phyloP scores from a whole-genome alignment of 2,888 invertebrate species.

The Drosophila testacea region DNA sequence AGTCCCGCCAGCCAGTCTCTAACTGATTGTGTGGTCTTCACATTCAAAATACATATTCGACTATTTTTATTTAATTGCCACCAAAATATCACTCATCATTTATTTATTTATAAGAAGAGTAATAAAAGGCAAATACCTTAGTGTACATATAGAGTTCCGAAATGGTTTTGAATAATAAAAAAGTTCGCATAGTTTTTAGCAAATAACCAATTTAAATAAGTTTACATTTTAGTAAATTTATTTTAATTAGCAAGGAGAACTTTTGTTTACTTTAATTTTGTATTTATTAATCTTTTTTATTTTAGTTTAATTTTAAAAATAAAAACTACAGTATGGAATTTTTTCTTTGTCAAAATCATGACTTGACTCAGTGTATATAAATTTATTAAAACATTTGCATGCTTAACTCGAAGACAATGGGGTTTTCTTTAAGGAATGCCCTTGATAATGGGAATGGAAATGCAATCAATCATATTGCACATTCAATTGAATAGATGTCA shows the following conservation, averaged over 20 bases:
- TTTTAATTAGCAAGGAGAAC: neutral
- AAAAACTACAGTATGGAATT: neutral
- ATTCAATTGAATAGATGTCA: constrained; percentile 64
- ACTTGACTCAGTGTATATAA: neutral
- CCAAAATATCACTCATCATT: constrained; percentile 56
- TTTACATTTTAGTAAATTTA: no score
- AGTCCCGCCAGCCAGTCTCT: neutral
- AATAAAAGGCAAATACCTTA: constrained; percentile 1
- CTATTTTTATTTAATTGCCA: constrained; percentile 67
- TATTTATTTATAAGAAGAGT: constrained; percentile 6
- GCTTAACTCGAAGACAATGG: neutral
- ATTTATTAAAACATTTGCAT: neutral
- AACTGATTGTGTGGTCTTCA: constrained; percentile 36
- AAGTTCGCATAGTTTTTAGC: neutral
- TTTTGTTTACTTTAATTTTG: neutral
- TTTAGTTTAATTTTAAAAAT: no score
- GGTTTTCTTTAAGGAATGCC: neutral
- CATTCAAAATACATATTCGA: constrained; percentile 44
- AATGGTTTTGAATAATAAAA: neutral
- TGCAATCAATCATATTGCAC: constrained; percentile 71
- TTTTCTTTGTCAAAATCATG: neutral
- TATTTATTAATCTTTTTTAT: neutral
- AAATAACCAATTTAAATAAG: neutral
- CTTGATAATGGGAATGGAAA: constrained; percentile 19
- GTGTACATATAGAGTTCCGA: no score